Conservation (phyloP, 1,140 invertebrate genomes). For the Helicoverpa zea region DNA sequence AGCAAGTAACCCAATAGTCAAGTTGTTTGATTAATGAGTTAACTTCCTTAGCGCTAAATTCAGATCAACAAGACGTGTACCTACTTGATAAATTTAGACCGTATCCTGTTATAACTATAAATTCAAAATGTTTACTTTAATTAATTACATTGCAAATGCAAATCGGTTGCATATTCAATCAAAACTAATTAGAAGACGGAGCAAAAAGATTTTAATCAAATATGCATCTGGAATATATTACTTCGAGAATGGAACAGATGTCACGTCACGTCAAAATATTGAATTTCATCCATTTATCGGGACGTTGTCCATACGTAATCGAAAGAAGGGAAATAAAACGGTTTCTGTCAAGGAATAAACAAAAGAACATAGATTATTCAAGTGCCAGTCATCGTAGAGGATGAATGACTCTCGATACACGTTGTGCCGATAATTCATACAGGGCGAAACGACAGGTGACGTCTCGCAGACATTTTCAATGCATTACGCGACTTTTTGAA, state of each 20-base stretch:
- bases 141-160: too few species aligned
- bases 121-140: not conserved
- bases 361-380: slow-evolving; percentile 33
- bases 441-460: slow-evolving; percentile 17
- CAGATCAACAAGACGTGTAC: slow-evolving; percentile 39
- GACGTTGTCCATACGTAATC: not conserved
- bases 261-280: slow-evolving; percentile 21
- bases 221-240: too few species aligned
- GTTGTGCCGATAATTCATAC: slow-evolving; percentile 24
- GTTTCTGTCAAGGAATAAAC: not conserved
- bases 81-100: slow-evolving; percentile 11
- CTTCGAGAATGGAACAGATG: not conserved
- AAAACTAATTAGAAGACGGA: not conserved
- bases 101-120: not conserved
- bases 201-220: too few species aligned
- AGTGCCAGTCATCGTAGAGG: slow-evolving; percentile 26
- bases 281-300: slow-evolving; percentile 6
- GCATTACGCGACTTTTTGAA: slow-evolving; percentile 23
- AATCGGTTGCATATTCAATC: not conserved
- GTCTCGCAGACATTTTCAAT: slow-evolving; percentile 22
- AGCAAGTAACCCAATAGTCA: slow-evolving; percentile 38
- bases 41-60: slow-evolving; percentile 34
- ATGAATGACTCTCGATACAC: slow-evolving; percentile 39
- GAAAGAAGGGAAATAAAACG: not conserved
- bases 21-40: slow-evolving; percentile 49